Evolutionary conservation across 2,797 vertebrate genomes (phyloP).

Genomic region (Clarias pachynema): DNA sequence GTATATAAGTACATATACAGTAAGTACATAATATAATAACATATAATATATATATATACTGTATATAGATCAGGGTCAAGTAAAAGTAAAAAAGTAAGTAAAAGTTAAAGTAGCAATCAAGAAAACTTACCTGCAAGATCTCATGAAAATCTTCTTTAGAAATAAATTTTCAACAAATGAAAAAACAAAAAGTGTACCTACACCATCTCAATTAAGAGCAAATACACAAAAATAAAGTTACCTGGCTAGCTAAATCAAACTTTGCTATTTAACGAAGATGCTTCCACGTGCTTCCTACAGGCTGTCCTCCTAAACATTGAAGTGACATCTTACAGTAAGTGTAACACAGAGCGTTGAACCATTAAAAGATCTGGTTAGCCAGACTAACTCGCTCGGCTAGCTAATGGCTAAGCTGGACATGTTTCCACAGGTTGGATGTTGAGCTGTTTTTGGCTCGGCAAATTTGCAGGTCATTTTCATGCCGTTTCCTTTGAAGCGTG

Average conservation of each 20-base stretch:
- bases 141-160: not conserved
- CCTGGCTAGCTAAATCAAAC: not conserved
- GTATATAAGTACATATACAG: too few species aligned
- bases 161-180: not conserved
- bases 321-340: not conserved
- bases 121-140: not conserved
- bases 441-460: not conserved
- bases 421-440: not conserved
- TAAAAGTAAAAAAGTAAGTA: too few species aligned
- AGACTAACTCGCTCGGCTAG: not conserved
- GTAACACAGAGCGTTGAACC: not conserved
- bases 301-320: not conserved
- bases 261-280: not conserved
- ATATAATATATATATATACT: not conserved
- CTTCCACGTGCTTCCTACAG: not conserved
- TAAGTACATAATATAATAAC: too few species aligned
- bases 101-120: too few species aligned
- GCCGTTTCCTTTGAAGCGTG: not conserved
- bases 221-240: not conserved
- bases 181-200: not conserved
- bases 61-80: too few species aligned
- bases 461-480: not conserved
- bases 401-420: not conserved
- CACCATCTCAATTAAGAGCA: not conserved
- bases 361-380: not conserved